These are phyloP conservation scores for Adelosebastes latens DNA, from an alignment of 2,797 vertebrate genomes.

Conservation along the genomic window DNA sequence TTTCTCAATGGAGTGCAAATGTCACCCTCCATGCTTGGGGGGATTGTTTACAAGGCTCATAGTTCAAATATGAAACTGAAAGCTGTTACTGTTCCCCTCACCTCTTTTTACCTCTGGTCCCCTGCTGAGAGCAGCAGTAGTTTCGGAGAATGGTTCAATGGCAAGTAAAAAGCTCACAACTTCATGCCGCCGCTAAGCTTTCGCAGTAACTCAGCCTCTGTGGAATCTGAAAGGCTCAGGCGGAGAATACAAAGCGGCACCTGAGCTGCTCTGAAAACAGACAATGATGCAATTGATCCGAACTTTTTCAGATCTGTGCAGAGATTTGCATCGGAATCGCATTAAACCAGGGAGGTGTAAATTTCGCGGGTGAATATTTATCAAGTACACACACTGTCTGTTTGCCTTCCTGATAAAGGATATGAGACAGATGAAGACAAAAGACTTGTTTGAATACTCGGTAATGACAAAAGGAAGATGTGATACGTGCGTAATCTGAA, in stretches of 20 bases:
- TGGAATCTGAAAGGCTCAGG: constrained; percentile 37
- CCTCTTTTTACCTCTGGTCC: constrained; percentile 45
- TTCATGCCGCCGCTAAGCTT: constrained; percentile 33
- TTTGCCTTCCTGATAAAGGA: constrained; percentile 41
- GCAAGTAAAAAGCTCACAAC: constrained; percentile 55
- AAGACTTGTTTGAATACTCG: constrained; percentile 41
- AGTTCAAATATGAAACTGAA: constrained; percentile 61
- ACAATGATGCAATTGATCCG: constrained; percentile 39
- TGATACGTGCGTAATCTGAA: constrained; percentile 20
- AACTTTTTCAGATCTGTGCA: constrained; percentile 22
- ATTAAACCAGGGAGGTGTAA: not conserved
- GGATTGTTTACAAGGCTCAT: constrained; percentile 50
- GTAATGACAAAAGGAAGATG: constrained; percentile 34
- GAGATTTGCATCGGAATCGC: constrained; percentile 41
- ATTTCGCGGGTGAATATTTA: constrained; percentile 39
- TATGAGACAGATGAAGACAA: constrained; percentile 26
- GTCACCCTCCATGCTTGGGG: constrained; percentile 26
- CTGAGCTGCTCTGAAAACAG: constrained; percentile 41
- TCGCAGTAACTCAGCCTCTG: constrained; percentile 42
- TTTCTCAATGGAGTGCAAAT: constrained; percentile 33
- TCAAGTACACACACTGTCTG: constrained; percentile 18
- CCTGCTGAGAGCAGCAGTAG: constrained; percentile 51
- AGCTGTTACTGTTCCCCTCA: constrained; percentile 55
- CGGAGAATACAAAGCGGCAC: constrained; percentile 46
- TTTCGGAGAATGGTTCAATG: constrained; percentile 58